Percentiles rank a stretch among this genome's conserved stretches.
These are phyloP conservation scores for Pteropus rufus DNA, from an alignment of 2,797 vertebrate genomes.

Conservation along the genomic window DNA sequence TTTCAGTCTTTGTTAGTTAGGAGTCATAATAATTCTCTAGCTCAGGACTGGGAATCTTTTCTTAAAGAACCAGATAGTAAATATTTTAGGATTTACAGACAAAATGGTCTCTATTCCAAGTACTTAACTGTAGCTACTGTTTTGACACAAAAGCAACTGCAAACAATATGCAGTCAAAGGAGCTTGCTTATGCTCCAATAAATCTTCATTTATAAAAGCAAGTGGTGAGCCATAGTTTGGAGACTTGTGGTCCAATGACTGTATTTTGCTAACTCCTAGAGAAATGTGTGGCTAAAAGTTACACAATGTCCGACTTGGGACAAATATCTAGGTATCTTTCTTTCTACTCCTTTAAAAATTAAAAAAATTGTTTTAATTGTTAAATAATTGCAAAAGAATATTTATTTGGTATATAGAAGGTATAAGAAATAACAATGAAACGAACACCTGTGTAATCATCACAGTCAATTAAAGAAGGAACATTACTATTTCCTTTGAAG, in stretches of 20 bases:
- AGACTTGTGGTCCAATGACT: neutral
- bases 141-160: neutral
- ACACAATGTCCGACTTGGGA: neutral
- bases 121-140: neutral
- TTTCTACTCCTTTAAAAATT: neutral
- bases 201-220: neutral
- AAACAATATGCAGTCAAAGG: neutral
- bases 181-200: neutral
- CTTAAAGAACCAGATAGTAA: neutral
- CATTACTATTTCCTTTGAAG: neutral
- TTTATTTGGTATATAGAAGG: neutral
- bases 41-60: neutral
- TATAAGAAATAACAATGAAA: neutral
- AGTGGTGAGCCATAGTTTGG: neutral
- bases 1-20: neutral
- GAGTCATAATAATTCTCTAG: neutral
- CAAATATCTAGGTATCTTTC: neutral
- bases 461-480: neutral
- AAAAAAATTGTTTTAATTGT: neutral
- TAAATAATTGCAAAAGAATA: neutral
- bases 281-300: neutral
- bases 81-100: neutral
- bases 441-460: neutral
- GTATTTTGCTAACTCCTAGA: neutral
- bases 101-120: neutral